A percentile compares a stretch with the other conserved stretches of the same genome.
phyloP scores from a whole-genome alignment of 2,888 invertebrate species.

The Stramonita haemastoma region DNA sequence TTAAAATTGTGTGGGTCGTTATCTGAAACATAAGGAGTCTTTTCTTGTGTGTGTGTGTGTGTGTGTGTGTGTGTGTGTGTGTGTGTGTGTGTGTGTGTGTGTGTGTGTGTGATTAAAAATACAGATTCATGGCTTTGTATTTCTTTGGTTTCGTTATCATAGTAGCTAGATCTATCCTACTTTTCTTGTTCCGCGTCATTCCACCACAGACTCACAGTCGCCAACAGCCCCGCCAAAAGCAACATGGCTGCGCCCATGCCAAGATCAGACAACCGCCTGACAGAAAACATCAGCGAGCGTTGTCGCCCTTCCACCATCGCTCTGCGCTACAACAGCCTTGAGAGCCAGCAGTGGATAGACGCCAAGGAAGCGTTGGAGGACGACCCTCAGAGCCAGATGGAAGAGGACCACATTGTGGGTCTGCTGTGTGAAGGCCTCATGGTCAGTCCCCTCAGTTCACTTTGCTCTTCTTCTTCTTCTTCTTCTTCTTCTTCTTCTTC shows the following conservation, averaged over 20 bases:
- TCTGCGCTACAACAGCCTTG: constrained; percentile 64
- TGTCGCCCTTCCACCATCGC: constrained; percentile 71
- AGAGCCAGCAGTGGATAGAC: constrained; percentile 72
- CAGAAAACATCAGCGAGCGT: constrained; percentile 65
- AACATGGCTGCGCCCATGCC: constrained; percentile 51
- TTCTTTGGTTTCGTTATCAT: too few species aligned
- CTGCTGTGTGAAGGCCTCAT: constrained; percentile 66
- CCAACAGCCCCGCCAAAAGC: background rate
- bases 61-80: too few species aligned
- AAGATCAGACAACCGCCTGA: constrained; percentile 53
- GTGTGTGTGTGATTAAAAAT: too few species aligned
- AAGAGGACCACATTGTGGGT: constrained; percentile 62
- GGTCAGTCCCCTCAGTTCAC: constrained; percentile 52
- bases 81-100: too few species aligned
- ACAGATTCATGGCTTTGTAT: too few species aligned
- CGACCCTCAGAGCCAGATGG: constrained; percentile 50
- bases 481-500: background rate
- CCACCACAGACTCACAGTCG: background rate
- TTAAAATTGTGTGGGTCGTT: too few species aligned
- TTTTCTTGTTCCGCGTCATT: too few species aligned
- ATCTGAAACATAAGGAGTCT: too few species aligned
- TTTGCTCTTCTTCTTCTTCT: background rate
- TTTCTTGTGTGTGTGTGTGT: too few species aligned
- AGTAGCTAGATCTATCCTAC: too few species aligned
- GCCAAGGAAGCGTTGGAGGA: constrained; percentile 71